These are phyloP conservation scores for Meandrusa payeni DNA, from an alignment of 2,888 invertebrate genomes.

Conservation along the genomic window DNA sequence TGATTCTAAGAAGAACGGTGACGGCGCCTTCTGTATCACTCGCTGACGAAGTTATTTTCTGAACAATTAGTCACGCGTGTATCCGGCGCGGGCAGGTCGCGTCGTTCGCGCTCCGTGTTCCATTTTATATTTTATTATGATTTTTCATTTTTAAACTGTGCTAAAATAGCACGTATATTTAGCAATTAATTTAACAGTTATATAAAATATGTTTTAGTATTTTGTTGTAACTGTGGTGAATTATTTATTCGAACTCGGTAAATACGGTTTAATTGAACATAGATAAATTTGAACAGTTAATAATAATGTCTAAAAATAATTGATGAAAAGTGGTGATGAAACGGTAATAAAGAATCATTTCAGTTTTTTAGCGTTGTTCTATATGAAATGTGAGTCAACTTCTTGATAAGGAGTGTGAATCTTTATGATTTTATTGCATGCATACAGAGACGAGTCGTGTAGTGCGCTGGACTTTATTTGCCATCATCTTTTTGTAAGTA, in stretches of 20 bases:
- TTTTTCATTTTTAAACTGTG: slow-evolving; percentile 8
- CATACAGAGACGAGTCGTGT: slow-evolving; percentile 2
- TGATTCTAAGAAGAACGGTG: slow-evolving; percentile 71
- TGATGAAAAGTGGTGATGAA: neutral
- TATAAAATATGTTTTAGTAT: too few relatives aligned
- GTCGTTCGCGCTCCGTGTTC: slow-evolving; percentile 31
- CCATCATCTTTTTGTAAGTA: slow-evolving; percentile 9
- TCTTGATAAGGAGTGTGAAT: slow-evolving; percentile 16
- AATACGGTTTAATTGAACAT: slow-evolving; percentile 9
- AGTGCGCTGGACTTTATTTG: too few relatives aligned
- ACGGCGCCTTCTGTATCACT: slow-evolving; percentile 67
- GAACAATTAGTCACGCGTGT: slow-evolving; percentile 77
- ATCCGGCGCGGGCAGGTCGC: slow-evolving; percentile 68
- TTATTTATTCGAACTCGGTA: neutral
- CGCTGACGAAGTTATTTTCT: slow-evolving; percentile 79
- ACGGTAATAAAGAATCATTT: slow-evolving; percentile 3
- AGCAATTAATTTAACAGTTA: too few relatives aligned
- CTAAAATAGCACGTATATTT: neutral
- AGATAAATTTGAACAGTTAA: slow-evolving; percentile 4
- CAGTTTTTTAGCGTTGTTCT: neutral
- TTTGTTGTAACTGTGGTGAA: too few relatives aligned
- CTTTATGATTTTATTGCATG: slow-evolving; percentile 15
- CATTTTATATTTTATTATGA: slow-evolving; percentile 8
- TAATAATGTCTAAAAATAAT: slow-evolving; percentile 6
- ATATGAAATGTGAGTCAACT: slow-evolving; percentile 12